Base-by-base conservation (phyloP, 2,888 invertebrate genomes). In the Acanthoscelides obtectus region DNA sequence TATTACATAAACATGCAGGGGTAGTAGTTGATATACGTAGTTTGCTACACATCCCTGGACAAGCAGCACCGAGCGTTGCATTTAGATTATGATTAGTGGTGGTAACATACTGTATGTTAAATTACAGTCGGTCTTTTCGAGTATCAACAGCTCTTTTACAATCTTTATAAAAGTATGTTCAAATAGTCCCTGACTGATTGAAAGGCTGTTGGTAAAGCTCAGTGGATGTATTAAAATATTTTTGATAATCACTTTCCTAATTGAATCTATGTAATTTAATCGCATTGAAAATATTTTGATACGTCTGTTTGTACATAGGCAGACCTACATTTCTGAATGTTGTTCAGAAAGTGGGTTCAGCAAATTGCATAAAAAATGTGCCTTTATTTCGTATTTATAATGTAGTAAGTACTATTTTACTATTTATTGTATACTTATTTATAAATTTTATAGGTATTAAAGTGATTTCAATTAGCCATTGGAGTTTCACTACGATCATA, bases 271-370 rank as follows among this genome's bases (percentile, higher is more conserved):
- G 45, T 71, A 27, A 68, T 70, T 27, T 17, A 27, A 64, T 65
- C 22, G 27, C 64, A 72, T 72, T 72, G 72, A 69, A 72, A 72
- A 72, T 72, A 72, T 70, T 70, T 72, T 72, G 72, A 66, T 68
- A 72, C 72, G 66, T 72, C 70, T 69, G 25, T 17, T 66, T 72
- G 72, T 72, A 72, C 20, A 72, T 72, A 45, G 12, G 45, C 45
- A 45, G 45, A 45, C 17, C 45, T 45, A 12, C 45, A 45, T 45
- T 45, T 45, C 17, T 12, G 12, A 45, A 45, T 6, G 1, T 45
- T 6, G 17, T 45, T 45, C 1, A 68, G 4, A 68, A 45, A 20
- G 25, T 19, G 25, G 22, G 27, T 68, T 22, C 20, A 22, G 27
- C 68, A 21, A 20, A 20, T 22, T 68, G 22, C 22, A 22, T 68